These are phyloP conservation scores for Grapholita molesta DNA, from an alignment of 1,140 invertebrate genomes.

Conservation along the genomic window DNA sequence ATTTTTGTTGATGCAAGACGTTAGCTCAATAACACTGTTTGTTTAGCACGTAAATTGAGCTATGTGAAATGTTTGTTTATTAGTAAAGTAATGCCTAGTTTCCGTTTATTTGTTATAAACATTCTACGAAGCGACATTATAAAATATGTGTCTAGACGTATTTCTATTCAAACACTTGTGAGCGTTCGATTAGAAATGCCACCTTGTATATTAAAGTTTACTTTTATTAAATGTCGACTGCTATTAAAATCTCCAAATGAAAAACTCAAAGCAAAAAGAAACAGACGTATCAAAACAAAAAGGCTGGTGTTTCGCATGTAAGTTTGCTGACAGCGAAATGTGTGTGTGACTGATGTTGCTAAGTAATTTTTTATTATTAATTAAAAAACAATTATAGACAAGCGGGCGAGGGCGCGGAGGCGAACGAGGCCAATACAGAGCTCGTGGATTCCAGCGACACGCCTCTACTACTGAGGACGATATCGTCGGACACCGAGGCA, in stretches of 20 bases:
- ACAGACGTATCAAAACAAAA: no score
- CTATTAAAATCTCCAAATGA: neutral
- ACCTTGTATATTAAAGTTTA: slow-evolving; percentile 9
- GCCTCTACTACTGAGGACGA: slow-evolving; percentile 63
- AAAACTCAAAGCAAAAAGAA: neutral
- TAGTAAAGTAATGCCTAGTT: neutral
- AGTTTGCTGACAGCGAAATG: neutral
- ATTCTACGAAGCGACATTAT: neutral
- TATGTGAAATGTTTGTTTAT: neutral
- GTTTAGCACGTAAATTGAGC: neutral
- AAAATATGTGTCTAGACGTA: neutral
- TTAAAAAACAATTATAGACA: no score
- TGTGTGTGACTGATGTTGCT: no score
- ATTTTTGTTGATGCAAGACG: no score
- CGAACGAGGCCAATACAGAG: slow-evolving; percentile 52
- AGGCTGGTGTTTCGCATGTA: neutral
- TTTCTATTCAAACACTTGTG: neutral
- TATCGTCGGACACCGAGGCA: slow-evolving; percentile 71
- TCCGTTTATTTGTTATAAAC: neutral
- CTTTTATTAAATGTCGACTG: neutral
- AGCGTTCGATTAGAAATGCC: neutral
- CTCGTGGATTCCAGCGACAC: slow-evolving; percentile 60
- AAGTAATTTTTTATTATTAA: no score
- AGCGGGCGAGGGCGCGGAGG: slow-evolving; percentile 51
- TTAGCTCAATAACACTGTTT: neutral